Percentiles rank a stretch among this genome's conserved stretches.
phyloP scores from a whole-genome alignment of 2,113 vertebrate species.

The Gallinago paraguaiae region DNA sequence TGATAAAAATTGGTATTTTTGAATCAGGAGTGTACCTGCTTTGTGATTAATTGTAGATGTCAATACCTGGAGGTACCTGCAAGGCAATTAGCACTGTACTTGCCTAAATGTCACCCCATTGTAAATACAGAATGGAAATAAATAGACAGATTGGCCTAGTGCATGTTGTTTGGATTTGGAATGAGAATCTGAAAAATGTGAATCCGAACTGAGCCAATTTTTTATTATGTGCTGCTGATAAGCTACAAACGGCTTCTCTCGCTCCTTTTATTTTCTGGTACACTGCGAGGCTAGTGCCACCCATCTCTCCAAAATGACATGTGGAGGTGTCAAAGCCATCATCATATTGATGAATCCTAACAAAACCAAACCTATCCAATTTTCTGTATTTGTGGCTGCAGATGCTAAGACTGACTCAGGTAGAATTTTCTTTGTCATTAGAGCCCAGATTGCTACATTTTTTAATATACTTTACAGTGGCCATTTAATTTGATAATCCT shows the following conservation, averaged over 20 bases:
- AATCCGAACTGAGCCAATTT: background rate
- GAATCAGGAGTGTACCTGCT: background rate
- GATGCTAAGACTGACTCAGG: background rate
- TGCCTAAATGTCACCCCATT: constrained; percentile 25
- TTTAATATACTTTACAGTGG: background rate
- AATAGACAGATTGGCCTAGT: constrained; percentile 38
- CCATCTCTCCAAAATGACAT: background rate
- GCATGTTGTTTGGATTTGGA: constrained; percentile 38
- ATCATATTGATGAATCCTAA: background rate
- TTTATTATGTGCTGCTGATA: background rate
- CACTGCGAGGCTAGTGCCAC: background rate
- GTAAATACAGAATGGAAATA: constrained; percentile 49
- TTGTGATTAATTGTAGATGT: constrained; percentile 1
- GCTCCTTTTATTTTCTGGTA: background rate
- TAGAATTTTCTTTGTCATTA: background rate
- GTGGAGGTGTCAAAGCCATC: background rate
- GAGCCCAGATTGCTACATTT: background rate
- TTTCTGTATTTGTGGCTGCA: background rate
- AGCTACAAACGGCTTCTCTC: background rate
- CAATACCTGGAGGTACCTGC: constrained; percentile 40
- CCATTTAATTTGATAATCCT: background rate
- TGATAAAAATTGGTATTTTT: background rate
- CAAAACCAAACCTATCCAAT: background rate
- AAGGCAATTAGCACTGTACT: constrained; percentile 33
- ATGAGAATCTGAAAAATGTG: background rate